Conservation (phyloP, 2,113 vertebrate genomes). For the Nerophis ophidion region DNA sequence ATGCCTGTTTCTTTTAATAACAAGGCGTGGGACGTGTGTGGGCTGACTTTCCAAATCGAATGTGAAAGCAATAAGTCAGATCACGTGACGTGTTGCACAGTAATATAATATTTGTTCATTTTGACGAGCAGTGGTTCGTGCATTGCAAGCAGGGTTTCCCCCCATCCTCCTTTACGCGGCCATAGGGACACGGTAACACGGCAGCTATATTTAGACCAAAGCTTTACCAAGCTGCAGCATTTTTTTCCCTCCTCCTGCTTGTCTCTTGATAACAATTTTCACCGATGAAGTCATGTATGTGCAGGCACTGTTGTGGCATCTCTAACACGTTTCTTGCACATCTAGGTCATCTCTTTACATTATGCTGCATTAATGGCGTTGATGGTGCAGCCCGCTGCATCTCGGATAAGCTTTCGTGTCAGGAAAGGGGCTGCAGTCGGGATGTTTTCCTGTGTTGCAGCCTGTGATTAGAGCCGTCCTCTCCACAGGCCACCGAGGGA, state of each 20-base stretch:
- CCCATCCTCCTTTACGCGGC: constrained; percentile 35
- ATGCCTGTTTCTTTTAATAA: not conserved
- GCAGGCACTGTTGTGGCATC: not conserved
- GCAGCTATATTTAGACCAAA: constrained; percentile 63
- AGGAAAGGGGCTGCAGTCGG: constrained; percentile 44
- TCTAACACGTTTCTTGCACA: constrained; percentile 30
- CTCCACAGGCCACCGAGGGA: constrained; percentile 43
- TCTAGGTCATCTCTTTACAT: constrained; percentile 44
- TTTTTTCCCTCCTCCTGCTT: constrained; percentile 5
- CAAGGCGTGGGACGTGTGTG: not conserved
- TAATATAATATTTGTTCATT: not conserved
- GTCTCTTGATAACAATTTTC: constrained; percentile 24
- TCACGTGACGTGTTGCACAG: not conserved
- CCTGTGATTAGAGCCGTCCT: constrained; percentile 60
- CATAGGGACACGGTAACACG: constrained; percentile 44
- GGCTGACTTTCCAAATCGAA: not conserved
- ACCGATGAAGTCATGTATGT: constrained; percentile 9
- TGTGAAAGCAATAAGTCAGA: not conserved
- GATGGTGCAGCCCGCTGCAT: constrained; percentile 36
- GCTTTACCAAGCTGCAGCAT: constrained; percentile 35
- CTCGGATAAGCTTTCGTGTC: constrained; percentile 34
- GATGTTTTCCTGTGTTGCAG: constrained; percentile 60
- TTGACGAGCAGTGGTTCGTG: not conserved
- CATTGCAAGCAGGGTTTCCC: constrained; percentile 46
- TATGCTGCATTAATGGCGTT: constrained; percentile 16